phyloP scores from a whole-genome alignment of 2,888 invertebrate species.

The Strigamia transsilvanica region DNA sequence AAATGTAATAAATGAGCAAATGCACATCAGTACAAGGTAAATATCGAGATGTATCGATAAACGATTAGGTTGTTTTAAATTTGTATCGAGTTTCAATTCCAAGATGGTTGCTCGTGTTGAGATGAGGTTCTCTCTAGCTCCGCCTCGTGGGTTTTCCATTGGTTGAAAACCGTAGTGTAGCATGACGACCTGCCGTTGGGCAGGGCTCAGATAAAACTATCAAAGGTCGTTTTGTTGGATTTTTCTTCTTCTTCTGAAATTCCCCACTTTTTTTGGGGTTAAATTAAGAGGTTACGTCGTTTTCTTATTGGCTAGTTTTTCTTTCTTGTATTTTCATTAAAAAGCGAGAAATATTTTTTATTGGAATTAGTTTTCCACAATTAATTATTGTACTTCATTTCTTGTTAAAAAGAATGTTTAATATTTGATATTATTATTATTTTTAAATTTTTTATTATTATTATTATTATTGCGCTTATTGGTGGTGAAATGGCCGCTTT shows the following conservation, averaged over 20 bases:
- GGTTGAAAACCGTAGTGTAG: slow-evolving; percentile 12
- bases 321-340: background rate
- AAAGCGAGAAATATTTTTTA: no score
- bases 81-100: slow-evolving; percentile 29
- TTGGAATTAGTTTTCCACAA: background rate
- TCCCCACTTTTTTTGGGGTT: background rate
- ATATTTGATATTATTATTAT: background rate
- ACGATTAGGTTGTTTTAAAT: slow-evolving; percentile 1
- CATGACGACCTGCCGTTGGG: slow-evolving; percentile 15
- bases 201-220: slow-evolving; percentile 32
- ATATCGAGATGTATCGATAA: background rate
- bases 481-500: background rate
- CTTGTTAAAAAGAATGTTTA: background rate
- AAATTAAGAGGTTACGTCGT: background rate
- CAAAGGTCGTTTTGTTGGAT: background rate
- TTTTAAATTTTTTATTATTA: no score
- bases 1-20: background rate
- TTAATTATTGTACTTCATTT: background rate
- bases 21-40: background rate
- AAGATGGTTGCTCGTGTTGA: slow-evolving; percentile 39
- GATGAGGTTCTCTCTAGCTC: slow-evolving; percentile 23
- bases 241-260: background rate
- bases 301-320: background rate
- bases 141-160: slow-evolving; percentile 39
- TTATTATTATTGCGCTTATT: background rate